phyloP scores from a whole-genome alignment of 2,113 vertebrate genomes.

The Sclerurus mexicanus region DNA sequence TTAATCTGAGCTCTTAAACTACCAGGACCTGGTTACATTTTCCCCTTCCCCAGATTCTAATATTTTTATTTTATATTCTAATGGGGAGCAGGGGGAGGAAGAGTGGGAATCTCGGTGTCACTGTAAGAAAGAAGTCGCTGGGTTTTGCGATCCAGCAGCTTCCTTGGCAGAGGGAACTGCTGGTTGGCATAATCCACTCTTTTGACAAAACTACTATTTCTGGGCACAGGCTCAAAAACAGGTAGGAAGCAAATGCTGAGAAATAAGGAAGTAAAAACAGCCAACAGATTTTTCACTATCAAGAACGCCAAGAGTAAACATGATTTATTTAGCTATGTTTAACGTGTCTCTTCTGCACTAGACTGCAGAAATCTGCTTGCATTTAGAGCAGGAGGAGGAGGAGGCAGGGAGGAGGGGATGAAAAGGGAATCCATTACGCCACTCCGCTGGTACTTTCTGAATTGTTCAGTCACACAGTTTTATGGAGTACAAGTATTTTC shows the following conservation, averaged over 20 bases:
- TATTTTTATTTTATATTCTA: constrained; percentile 60
- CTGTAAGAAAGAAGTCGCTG: constrained; percentile 71
- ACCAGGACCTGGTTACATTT: background rate
- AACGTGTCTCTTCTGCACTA: constrained; percentile 70
- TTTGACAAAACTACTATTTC: constrained; percentile 87
- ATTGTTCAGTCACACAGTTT: constrained; percentile 56
- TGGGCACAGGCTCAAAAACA: constrained; percentile 88
- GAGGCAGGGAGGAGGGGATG: background rate
- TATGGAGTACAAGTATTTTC: constrained; percentile 64
- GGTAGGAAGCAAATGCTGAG: constrained; percentile 87
- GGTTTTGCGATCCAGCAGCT: constrained; percentile 81
- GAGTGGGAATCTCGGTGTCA: constrained; percentile 65
- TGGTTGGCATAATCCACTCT: constrained; percentile 79
- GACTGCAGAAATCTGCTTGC: constrained; percentile 69
- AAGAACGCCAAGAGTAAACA: constrained; percentile 82
- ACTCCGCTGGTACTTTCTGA: constrained; percentile 44
- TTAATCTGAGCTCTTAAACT: background rate
- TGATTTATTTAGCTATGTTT: constrained; percentile 83
- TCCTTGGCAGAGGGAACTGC: constrained; percentile 77
- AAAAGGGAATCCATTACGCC: constrained; percentile 39
- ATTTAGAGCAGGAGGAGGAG: constrained; percentile 55
- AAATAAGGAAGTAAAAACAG: constrained; percentile 85
- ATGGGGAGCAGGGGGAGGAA: background rate
- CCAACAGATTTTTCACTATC: constrained; percentile 78
- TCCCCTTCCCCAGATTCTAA: constrained; percentile 41